phyloP scores from a whole-genome alignment of 2,113 vertebrate species.

The Phodopus roborovskii region DNA sequence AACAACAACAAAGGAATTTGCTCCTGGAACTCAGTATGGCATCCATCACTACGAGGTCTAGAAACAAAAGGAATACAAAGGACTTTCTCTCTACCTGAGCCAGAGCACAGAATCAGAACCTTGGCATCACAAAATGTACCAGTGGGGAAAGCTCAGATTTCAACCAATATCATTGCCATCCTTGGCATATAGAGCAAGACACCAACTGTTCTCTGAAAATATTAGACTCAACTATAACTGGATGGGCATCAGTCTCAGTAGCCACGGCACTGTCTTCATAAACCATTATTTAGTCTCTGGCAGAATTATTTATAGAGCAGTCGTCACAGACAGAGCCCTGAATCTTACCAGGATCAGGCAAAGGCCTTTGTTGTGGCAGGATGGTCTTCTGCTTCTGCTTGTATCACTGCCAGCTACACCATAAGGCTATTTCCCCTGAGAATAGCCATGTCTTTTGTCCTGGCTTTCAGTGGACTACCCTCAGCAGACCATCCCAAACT shows the following conservation, averaged over 20 bases:
- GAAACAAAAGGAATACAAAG: not conserved
- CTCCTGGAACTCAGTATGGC: not conserved
- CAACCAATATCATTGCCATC: too few relatives aligned
- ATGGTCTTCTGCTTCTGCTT: not conserved
- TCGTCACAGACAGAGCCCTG: not conserved
- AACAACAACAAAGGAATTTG: not conserved
- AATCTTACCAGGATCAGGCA: not conserved
- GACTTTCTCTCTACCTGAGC: too few relatives aligned
- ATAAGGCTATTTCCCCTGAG: not conserved
- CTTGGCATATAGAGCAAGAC: not conserved
- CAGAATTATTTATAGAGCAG: not conserved
- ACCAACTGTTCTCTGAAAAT: not conserved
- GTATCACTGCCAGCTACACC: too few relatives aligned
- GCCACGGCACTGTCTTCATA: not conserved
- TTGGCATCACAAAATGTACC: not conserved
- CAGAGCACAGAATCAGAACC: not conserved
- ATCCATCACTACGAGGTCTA: not conserved
- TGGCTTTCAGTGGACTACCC: not conserved
- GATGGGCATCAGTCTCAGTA: not conserved
- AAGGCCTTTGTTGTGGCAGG: not conserved
- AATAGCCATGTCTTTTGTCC: not conserved
- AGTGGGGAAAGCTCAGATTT: not conserved
- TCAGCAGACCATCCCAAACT: not conserved
- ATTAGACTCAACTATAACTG: not conserved
- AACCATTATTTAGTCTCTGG: not conserved